A percentile compares a stretch with the other conserved stretches of the same genome.
These are phyloP conservation scores for Cylloceria caligata DNA, from an alignment of 2,888 invertebrate species.

Conservation along the genomic window DNA sequence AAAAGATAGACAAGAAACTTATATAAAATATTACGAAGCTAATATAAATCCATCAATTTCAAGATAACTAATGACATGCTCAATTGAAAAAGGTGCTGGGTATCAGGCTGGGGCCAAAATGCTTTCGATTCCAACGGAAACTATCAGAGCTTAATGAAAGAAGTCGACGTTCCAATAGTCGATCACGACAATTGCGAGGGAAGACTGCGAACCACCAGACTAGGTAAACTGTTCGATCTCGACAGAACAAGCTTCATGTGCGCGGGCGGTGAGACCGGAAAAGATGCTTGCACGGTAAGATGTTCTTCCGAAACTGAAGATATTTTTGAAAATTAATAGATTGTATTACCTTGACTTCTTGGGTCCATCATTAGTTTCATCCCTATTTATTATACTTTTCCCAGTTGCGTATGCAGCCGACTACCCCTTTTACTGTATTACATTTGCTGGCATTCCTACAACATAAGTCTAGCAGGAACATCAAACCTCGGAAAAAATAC, in stretches of 20 bases:
- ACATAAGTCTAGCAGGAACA: too few relatives aligned
- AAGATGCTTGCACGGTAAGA: constrained; percentile 92
- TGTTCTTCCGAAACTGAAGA: too few relatives aligned
- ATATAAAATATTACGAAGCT: not conserved
- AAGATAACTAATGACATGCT: not conserved
- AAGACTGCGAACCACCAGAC: constrained; percentile 88
- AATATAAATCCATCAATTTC: not conserved
- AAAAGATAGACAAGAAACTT: too few relatives aligned
- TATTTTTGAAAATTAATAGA: too few relatives aligned
- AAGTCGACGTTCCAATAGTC: constrained; percentile 91
- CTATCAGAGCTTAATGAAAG: constrained; percentile 89
- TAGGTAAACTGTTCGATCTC: constrained; percentile 88
- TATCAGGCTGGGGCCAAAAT: constrained; percentile 95
- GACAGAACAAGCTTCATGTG: constrained; percentile 90
- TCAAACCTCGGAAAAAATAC: too few relatives aligned
- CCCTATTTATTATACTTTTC: too few relatives aligned
- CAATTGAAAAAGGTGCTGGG: constrained; percentile 86
- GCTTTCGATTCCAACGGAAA: constrained; percentile 87
- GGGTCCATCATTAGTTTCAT: too few relatives aligned
- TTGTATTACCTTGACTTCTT: not conserved
- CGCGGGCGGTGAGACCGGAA: constrained; percentile 91
- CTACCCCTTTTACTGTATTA: too few relatives aligned
- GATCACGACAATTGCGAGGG: constrained; percentile 88
- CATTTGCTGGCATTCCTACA: too few relatives aligned
- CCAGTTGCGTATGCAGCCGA: too few relatives aligned